phyloP scores from a whole-genome alignment of 2,113 vertebrate genomes.

The Ophthalmolycus amberensis region DNA sequence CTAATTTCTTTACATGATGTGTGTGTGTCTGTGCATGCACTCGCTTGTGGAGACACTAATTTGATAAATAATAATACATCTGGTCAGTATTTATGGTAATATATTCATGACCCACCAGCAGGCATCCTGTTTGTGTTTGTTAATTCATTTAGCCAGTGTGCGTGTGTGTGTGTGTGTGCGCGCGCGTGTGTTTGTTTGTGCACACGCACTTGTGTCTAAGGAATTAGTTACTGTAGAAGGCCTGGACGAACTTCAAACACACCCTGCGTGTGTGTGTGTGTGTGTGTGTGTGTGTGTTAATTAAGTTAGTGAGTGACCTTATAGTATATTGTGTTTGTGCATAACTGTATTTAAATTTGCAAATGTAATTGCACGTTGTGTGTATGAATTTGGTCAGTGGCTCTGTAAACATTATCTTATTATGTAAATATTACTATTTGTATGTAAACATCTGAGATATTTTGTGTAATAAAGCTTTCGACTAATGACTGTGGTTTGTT shows the following conservation, averaged over 20 bases:
- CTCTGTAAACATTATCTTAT: constrained; percentile 47
- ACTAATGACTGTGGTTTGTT: constrained; percentile 59
- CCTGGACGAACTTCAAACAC: constrained; percentile 29
- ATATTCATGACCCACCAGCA: constrained; percentile 78
- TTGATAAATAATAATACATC: constrained; percentile 78
- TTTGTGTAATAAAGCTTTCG: constrained; percentile 37
- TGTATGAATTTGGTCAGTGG: constrained; percentile 21
- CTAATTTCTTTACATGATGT: constrained; percentile 67
- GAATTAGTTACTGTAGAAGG: constrained; percentile 47
- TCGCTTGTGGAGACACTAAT: constrained; percentile 52
- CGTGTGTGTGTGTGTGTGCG: constrained; percentile 28
- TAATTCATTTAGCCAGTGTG: constrained; percentile 61
- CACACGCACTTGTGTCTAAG: neutral
- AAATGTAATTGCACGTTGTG: constrained; percentile 11
- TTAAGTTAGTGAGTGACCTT: constrained; percentile 46
- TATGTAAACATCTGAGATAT: constrained; percentile 56
- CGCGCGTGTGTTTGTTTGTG: constrained; percentile 2
- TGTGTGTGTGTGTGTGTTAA: constrained; percentile 22
- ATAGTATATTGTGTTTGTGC: constrained; percentile 29
- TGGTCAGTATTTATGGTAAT: constrained; percentile 81
- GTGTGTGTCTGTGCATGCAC: neutral
- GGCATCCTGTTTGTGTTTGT: constrained; percentile 75
- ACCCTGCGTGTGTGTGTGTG: constrained; percentile 15
- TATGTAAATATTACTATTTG: constrained; percentile 62
- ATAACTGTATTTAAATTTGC: constrained; percentile 25